These are phyloP conservation scores for Thereva nobilitata DNA, from an alignment of 2,888 invertebrate genomes.

Conservation along the genomic window DNA sequence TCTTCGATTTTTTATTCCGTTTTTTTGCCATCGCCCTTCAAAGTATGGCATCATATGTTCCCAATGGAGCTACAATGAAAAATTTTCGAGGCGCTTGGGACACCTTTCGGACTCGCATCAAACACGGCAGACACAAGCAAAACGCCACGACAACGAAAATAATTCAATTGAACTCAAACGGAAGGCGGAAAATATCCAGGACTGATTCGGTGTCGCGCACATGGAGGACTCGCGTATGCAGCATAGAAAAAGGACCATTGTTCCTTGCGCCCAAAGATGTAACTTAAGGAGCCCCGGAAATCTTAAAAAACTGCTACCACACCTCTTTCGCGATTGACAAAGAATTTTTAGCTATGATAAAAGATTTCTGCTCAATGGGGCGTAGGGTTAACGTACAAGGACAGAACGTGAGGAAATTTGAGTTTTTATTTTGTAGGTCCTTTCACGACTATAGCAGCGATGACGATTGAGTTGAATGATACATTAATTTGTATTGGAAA, in stretches of 20 bases:
- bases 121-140: conserved; percentile 5
- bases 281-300: conserved; percentile 47
- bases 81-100: conserved; percentile 10
- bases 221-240: conserved; percentile 18
- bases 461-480: too few relatives aligned
- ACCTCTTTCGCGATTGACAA: conserved; percentile 42
- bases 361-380: neutral
- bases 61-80: conserved; percentile 3
- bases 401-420: too few relatives aligned
- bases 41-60: neutral
- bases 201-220: conserved; percentile 27
- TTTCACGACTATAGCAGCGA: too few relatives aligned
- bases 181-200: conserved; percentile 40
- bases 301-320: conserved; percentile 46
- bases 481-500: too few relatives aligned
- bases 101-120: conserved; percentile 15
- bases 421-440: too few relatives aligned
- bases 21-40: conserved; percentile 5
- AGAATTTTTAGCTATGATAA: conserved; percentile 11
- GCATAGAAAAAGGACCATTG: conserved; percentile 16
- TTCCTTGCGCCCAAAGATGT: conserved; percentile 40
- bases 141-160: conserved; percentile 30
- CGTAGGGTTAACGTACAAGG: too few relatives aligned
- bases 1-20: conserved; percentile 7
- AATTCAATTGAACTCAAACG: conserved; percentile 40